phyloP scores from a whole-genome alignment of 1,140 invertebrate genomes.

The Calosoma granatense region DNA sequence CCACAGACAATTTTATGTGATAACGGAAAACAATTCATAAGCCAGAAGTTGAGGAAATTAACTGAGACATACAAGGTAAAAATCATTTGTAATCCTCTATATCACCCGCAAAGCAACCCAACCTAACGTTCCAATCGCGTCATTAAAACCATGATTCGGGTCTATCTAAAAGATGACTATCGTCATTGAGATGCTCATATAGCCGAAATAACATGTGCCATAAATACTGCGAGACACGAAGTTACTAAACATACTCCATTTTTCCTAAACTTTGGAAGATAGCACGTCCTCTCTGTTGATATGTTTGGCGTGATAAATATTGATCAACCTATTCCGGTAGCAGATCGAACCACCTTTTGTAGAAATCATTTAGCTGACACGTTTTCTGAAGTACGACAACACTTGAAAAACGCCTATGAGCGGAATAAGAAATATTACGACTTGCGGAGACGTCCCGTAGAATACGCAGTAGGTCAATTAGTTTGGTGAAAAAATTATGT shows the following conservation, averaged over 20 bases:
- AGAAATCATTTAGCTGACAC: too few relatives aligned
- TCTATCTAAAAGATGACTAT: conserved; percentile 27
- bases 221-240: conserved; percentile 20
- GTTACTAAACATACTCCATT: not conserved
- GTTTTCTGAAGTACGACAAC: too few relatives aligned
- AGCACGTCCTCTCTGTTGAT: conserved; percentile 1
- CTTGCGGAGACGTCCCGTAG: not conserved
- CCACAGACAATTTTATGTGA: conserved; percentile 20
- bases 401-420: not conserved
- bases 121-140: conserved; percentile 33
- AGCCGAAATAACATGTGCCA: conserved; percentile 31
- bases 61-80: conserved; percentile 23
- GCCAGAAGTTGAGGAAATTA: conserved; percentile 28
- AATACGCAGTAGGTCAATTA: not conserved
- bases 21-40: conserved; percentile 21
- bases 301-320: too few relatives aligned
- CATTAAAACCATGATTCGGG: conserved; percentile 31
- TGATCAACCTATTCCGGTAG: too few relatives aligned
- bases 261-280: conserved; percentile 12
- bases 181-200: conserved; percentile 28
- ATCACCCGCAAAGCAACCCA: conserved; percentile 33
- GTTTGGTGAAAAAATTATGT: conserved; percentile 2
- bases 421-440: not conserved
- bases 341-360: too few relatives aligned
- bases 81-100: conserved; percentile 27